Conservation (phyloP, 2,113 vertebrate genomes). For the Sinocyclocheilus anophthalmus region DNA sequence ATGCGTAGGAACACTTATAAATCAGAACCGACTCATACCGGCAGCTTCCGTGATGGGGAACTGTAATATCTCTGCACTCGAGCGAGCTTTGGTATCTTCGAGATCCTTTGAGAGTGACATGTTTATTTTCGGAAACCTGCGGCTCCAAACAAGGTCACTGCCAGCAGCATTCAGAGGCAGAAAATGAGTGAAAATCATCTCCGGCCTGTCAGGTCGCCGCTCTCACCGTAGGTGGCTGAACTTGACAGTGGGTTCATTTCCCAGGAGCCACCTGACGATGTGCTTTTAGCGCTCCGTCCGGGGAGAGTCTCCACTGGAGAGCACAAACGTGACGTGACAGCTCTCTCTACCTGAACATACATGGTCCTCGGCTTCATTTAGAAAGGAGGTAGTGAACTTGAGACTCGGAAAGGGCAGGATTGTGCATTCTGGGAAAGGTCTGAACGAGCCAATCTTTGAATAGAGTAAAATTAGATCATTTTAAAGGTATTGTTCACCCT, state of each 20-base stretch:
- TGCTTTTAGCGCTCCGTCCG: constrained; percentile 38
- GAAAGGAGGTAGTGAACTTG: background rate
- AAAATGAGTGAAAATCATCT: constrained; percentile 51
- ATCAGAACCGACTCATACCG: constrained; percentile 51
- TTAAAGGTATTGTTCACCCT: background rate
- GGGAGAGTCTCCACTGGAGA: constrained; percentile 25
- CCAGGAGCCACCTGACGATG: constrained; percentile 42
- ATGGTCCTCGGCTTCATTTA: constrained; percentile 3
- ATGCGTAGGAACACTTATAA: constrained; percentile 56
- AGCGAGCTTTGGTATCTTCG: constrained; percentile 27
- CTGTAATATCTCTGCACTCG: constrained; percentile 6
- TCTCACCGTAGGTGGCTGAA: constrained; percentile 39
- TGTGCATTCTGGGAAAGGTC: background rate
- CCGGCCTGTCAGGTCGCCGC: constrained; percentile 41
- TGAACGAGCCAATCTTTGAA: background rate
- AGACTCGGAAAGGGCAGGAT: background rate
- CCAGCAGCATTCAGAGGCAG: constrained; percentile 38
- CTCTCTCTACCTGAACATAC: constrained; percentile 4
- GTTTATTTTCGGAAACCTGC: constrained; percentile 54
- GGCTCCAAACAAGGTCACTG: constrained; percentile 48
- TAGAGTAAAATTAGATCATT: background rate
- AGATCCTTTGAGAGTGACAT: constrained; percentile 36
- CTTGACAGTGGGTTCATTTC: constrained; percentile 40
- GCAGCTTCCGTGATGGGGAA: constrained; percentile 43
- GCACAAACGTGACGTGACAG: constrained; percentile 37